A percentile compares a stretch with the other conserved stretches of the same genome.
These are phyloP conservation scores for Aegotheles bennettii DNA, from an alignment of 2,113 vertebrate genomes.

Conservation along the genomic window DNA sequence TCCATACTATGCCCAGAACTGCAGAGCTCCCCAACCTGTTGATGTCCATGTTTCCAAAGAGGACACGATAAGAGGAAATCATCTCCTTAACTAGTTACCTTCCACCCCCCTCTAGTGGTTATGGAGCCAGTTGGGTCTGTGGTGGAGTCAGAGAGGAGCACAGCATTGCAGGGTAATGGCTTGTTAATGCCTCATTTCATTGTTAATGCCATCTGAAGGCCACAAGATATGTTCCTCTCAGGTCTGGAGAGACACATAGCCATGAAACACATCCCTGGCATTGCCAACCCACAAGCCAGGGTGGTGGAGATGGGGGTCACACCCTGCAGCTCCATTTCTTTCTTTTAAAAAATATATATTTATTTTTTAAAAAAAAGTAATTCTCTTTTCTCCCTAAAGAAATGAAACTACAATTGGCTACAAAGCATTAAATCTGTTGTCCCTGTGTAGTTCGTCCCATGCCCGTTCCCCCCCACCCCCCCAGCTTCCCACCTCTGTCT, in stretches of 20 bases:
- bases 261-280: background rate
- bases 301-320: background rate
- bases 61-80: background rate
- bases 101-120: constrained; percentile 37
- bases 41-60: background rate
- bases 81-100: background rate
- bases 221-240: background rate
- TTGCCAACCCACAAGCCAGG: background rate
- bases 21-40: fast-evolving
- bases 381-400: background rate
- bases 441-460: no score
- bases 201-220: background rate
- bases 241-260: fast-evolving
- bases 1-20: background rate
- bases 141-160: background rate
- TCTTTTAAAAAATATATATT: background rate
- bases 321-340: background rate
- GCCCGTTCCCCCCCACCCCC: no score
- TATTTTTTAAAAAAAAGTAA: no score
- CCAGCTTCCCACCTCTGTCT: background rate
- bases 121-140: background rate
- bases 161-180: background rate
- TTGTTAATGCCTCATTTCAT: background rate
- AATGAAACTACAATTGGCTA: background rate
- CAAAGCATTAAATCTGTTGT: background rate